Evolutionary conservation across 2,113 vertebrate species (phyloP).

Genomic region (Petrocephalus microphthalmus): DNA sequence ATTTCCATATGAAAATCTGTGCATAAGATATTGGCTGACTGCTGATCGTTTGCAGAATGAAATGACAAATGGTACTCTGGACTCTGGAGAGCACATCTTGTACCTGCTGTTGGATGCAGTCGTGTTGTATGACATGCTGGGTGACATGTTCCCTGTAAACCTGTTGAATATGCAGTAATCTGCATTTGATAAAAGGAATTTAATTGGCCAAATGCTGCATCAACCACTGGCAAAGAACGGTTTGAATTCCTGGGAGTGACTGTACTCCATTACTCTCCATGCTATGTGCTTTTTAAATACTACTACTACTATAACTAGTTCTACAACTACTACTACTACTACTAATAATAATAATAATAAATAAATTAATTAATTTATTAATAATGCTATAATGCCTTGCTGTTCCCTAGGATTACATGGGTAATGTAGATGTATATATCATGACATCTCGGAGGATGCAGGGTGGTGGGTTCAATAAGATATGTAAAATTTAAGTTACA

Average conservation of each 20-base stretch:
- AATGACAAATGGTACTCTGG: background rate
- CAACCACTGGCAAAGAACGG: background rate
- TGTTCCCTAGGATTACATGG: background rate
- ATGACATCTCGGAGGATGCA: background rate
- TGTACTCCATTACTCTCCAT: background rate
- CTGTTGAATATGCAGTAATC: conserved; percentile 18
- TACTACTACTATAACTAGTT: too few relatives aligned
- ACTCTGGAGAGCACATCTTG: conserved; percentile 9
- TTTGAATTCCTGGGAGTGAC: background rate
- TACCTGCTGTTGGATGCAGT: conserved; percentile 14
- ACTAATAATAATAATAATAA: background rate
- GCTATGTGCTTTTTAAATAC: background rate
- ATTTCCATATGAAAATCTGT: conserved; percentile 17
- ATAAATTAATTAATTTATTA: too few relatives aligned
- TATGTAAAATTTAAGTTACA: background rate
- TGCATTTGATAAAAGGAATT: conserved; percentile 4
- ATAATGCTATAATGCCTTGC: too few relatives aligned
- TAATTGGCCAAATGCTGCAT: conserved; percentile 16
- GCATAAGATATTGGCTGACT: conserved; percentile 3
- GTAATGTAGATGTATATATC: background rate
- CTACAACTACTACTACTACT: background rate
- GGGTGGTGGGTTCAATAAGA: background rate
- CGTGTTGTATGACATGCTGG: background rate
- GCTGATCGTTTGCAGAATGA: background rate
- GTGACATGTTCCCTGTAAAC: conserved; percentile 14